Evolutionary conservation across 2,888 invertebrate genomes (phyloP), one percentile per base, ranked within the genome.

Genomic region (Tuta absoluta): DNA sequence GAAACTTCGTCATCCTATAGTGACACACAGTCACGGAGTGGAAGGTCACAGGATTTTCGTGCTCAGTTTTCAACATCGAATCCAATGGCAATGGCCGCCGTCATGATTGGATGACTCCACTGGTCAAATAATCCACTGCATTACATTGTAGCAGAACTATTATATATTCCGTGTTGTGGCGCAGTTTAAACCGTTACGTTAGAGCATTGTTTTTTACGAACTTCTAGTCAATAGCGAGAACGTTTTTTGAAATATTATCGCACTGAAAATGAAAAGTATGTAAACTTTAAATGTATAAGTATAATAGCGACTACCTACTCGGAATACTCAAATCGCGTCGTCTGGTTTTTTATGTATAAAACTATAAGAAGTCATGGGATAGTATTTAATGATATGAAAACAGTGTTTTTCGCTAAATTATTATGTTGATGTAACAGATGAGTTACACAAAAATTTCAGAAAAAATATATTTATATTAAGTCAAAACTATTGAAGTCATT

Each of bases 401-500:
- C 41, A n/a, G 4, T 45, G 5, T 17, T 45, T 45, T 45, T 41
- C 41, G 11, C 45, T 33, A 8, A 33, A 33, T 33, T 33, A 7
- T 4, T 33, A 33, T 33, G 8, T 33, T 5, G 17, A 45, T 45
- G 45, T 45, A 17, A n/a, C 41, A 41, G 11, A 23, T 11, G 10
- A 48, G 17, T 51, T 49, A 49, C 19, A 21, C 21, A 23, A 14
- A 53, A 2, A 24, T 23, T 11, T 21, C 2, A 19, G 3, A 8
- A 45, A 45, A n/a, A 21, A 19, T 57, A 57, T 61, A 69, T 62
- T 66, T 70, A 72, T 72, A 75, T 78, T n/a, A n/a, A 78, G 78
- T 78, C 78, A 75, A 75, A 77, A 72, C 67, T 72, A 66, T 62
- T 67, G 68, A 53, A n/a, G 24, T 63, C 69, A 75, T 77, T 71